Evolutionary conservation across 2,888 invertebrate genomes (phyloP).

Genomic region (Mantis religiosa): DNA sequence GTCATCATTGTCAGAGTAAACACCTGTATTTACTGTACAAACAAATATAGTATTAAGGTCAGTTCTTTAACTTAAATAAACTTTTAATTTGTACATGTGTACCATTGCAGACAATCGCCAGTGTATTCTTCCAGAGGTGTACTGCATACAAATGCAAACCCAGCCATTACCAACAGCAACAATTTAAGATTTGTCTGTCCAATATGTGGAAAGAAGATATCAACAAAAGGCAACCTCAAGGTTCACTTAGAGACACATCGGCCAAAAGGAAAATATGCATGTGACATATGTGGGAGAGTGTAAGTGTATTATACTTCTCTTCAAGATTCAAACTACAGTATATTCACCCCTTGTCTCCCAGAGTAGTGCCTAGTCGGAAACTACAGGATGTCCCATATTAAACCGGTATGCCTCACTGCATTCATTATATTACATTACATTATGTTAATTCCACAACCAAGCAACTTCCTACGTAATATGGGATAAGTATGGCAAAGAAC

Average conservation of each 20-base stretch:
- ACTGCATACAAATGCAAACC: slow-evolving; percentile 35
- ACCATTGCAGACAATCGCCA: slow-evolving; percentile 23
- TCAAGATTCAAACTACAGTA: too few relatives aligned
- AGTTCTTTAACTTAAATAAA: too few relatives aligned
- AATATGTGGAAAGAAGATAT: slow-evolving; percentile 58
- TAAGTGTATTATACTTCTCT: slow-evolving; percentile 44
- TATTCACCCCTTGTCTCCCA: too few relatives aligned
- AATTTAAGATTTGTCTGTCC: slow-evolving; percentile 49
- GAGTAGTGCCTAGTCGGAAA: too few relatives aligned
- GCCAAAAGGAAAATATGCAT: slow-evolving; percentile 58
- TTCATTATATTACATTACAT: too few relatives aligned
- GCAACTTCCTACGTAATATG: too few relatives aligned
- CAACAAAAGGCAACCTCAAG: slow-evolving; percentile 59
- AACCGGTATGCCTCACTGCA: too few relatives aligned
- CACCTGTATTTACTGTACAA: too few relatives aligned
- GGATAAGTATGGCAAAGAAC: too few relatives aligned
- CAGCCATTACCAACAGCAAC: slow-evolving; percentile 7
- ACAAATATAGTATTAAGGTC: too few relatives aligned
- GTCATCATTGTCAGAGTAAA: background rate
- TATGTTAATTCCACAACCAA: too few relatives aligned
- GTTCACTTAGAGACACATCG: slow-evolving; percentile 61
- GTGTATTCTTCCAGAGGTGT: slow-evolving; percentile 41
- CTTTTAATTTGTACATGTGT: background rate
- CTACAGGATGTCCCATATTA: too few relatives aligned
- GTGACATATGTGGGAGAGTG: slow-evolving; percentile 64